Evolutionary conservation across 1,140 invertebrate species (phyloP), one percentile per base, ranked within the genome.

Genomic region (Wasmannia auropunctata): DNA sequence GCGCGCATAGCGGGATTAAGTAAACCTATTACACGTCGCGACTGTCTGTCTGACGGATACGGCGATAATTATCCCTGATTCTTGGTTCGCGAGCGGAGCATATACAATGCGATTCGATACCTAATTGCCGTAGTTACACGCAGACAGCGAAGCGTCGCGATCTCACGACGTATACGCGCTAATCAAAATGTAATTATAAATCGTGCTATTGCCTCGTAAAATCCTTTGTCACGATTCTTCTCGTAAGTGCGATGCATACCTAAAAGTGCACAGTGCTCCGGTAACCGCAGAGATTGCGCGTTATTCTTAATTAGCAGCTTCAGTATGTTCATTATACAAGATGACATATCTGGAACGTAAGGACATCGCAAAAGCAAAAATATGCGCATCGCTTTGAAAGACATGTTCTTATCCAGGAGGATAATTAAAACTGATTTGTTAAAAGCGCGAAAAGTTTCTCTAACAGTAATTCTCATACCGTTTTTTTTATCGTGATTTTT

Each of bases 21-120:
- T 70, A 81, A 70, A 81, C 31, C 77, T 70, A 81, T 81, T 81
- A 81, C 16, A 81, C 34, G 63, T 70, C 43, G n/a, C 60, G n/a
- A 14, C 31, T 79, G 43, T 51, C 77, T 54, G 46, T 22, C 77
- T 81, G 49, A 70, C 49, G 63, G 43, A 58, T 81, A 37, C 37
- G 76, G 3, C 31, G 43, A 25, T 81, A 81, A 81, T 81, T 70
- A 81, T 56, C 77, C 58, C 49, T 43, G 77, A 81, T 81, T 81
- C 77, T 81, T 81, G 77, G 11, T 19, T 65, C 31, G 19, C 3
- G 75, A 54, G 40, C 49, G 28, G 19, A 65, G 22, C 34, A 28
- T 11, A 28, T 11, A 70, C 65, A 81, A 81, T 81, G 34, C 25
- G 34, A 81, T 69, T 81, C 49, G 63, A 79, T 54, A n/a, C n/a